Percentiles rank a stretch among this genome's conserved stretches.
phyloP scores from a whole-genome alignment of 1,140 invertebrate species.

The Ceratosolen fusciceps region DNA sequence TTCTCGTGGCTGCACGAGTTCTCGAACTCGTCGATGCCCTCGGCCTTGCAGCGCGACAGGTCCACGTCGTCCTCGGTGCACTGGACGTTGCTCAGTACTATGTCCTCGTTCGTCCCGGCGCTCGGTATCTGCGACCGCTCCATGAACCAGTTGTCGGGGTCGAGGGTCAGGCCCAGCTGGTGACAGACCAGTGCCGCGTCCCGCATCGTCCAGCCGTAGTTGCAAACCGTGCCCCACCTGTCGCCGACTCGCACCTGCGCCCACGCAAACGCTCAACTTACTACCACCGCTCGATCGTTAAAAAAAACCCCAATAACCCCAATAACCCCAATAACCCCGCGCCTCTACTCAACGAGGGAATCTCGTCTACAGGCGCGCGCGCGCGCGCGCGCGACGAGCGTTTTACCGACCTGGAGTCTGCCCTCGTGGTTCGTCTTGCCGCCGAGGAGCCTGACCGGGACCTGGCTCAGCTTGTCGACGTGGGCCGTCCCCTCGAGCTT shows the following conservation, averaged over 20 bases:
- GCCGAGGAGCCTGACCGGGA: too few relatives aligned
- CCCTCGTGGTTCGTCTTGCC: constrained; percentile 82
- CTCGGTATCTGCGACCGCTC: constrained; percentile 84
- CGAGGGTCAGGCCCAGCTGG: constrained; percentile 92
- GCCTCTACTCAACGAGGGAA: too few relatives aligned
- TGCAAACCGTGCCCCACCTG: constrained; percentile 97
- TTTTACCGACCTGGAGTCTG: constrained; percentile 78
- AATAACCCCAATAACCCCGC: too few relatives aligned
- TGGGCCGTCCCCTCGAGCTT: constrained; percentile 63
- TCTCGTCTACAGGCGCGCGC: too few relatives aligned
- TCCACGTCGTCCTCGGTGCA: constrained; percentile 95
- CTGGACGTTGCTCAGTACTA: constrained; percentile 88
- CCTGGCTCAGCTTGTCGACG: constrained; percentile 69
- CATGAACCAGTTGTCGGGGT: constrained; percentile 92
- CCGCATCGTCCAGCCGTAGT: constrained; percentile 94
- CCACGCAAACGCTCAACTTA: background rate
- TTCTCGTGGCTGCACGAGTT: constrained; percentile 90
- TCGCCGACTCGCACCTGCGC: constrained; percentile 81
- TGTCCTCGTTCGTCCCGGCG: constrained; percentile 82
- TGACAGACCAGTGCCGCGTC: constrained; percentile 95
- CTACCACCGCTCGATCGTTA: background rate
- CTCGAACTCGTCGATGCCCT: constrained; percentile 84
- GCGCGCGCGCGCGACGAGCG: background rate
- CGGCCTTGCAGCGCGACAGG: constrained; percentile 88
- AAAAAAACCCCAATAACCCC: too few relatives aligned